Base-by-base conservation (phyloP, 2,797 vertebrate species). In the Pyrocephalus nanus region DNA sequence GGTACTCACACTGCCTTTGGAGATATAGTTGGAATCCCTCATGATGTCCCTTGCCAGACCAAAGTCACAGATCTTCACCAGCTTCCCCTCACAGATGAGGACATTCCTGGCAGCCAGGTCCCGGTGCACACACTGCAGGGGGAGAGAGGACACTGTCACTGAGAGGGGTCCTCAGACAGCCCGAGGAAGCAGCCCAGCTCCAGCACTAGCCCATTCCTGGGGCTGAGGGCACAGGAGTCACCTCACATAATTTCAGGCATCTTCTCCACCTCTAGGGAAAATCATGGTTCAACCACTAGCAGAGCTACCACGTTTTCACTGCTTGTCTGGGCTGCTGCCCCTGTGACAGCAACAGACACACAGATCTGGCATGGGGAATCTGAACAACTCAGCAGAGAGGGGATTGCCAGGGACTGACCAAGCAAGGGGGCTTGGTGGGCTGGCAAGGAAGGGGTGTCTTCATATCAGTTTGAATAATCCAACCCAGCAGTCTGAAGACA, bases 11-110 rank as follows among this genome's bases (percentile, higher is more conserved):
- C 98, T 99, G 98, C 99, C 99, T 98, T 99, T 99, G 85, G 99
- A 99, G 96, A 99, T 99, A 83, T 99, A 99, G 97, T 99, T 99
- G 50, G 99, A 99, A 95, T 99, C 99, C 6, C 99, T 98, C 99
- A 99, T 99, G 97, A 99, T 99, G 97, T 99, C 99, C 92, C 99
- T 98, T 2, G 99, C 99, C 95, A 99, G 96, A 61, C 99, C 99
- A 8, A 99, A 99, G 98, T 99, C 99, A 91, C 99, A 99, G 96
- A 99, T 99, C 98, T 99, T 99, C 96, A 99, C 99, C 95, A 99
- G 98, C 95, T 99, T 99, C 55, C 99, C 99, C 86, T 99, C 99
- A 8, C 99, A 99, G 97, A 99, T 99, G 94, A 99, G 97, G 81
- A 99, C 99, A 0, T 99, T 99, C 85, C 99, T 98, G 75, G 99